Evolutionary conservation across 2,888 invertebrate species (phyloP).

Genomic region (Molorchus minor): DNA sequence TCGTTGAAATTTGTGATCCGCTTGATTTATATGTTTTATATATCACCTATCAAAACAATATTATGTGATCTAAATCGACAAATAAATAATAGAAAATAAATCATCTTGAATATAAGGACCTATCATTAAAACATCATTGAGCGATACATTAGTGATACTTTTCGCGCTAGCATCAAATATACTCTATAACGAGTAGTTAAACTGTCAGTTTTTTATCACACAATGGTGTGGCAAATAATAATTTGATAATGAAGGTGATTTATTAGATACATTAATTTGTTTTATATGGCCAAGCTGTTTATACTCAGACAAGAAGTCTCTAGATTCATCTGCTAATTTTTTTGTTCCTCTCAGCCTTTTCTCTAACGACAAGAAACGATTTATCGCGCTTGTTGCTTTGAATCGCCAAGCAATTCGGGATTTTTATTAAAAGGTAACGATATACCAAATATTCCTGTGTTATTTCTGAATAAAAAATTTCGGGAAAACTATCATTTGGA

Average conservation of each 20-base stretch:
- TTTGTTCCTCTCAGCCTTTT: slow-evolving; percentile 36
- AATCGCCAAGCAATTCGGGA: slow-evolving; percentile 35
- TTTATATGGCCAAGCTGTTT: slow-evolving; percentile 37
- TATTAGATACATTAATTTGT: neutral
- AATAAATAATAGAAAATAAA: slow-evolving; percentile 25
- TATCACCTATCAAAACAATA: slow-evolving; percentile 20
- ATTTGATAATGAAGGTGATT: neutral
- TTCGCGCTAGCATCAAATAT: slow-evolving; percentile 21
- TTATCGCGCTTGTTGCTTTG: slow-evolving; percentile 39
- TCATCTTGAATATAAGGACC: slow-evolving; percentile 29
- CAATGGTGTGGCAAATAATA: slow-evolving; percentile 28
- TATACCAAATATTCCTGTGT: slow-evolving; percentile 39
- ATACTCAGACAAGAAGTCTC: slow-evolving; percentile 37
- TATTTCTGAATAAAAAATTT: neutral
- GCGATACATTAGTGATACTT: slow-evolving; percentile 13
- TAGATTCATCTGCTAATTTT: slow-evolving; percentile 35
- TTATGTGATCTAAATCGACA: slow-evolving; percentile 20
- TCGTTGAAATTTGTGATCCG: slow-evolving; percentile 13
- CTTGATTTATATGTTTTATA: slow-evolving; percentile 22
- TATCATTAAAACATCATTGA: slow-evolving; percentile 21
- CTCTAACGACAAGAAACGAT: slow-evolving; percentile 42
- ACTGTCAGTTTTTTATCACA: slow-evolving; percentile 20
- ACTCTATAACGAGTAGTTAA: slow-evolving; percentile 23
- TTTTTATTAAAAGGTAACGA: slow-evolving; percentile 40
- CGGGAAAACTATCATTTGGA: slow-evolving; percentile 11